A percentile compares a stretch with the other conserved stretches of the same genome.
Conservation (phyloP, 2,888 invertebrate species). For the Dynastes maya region DNA sequence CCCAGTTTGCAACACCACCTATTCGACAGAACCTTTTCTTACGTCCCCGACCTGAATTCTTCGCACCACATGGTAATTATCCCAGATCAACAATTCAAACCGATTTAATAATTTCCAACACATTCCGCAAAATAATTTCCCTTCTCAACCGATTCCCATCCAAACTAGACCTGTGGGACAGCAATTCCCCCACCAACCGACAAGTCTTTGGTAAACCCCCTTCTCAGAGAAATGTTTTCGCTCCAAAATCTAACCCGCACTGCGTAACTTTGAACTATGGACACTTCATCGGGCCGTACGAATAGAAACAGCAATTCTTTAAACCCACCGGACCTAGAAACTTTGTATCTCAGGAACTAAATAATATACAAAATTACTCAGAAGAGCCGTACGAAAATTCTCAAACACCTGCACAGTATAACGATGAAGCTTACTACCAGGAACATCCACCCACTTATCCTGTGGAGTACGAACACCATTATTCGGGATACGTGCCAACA, state of each 20-base stretch:
- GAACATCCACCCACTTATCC: too few relatives aligned
- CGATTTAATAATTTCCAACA: too few relatives aligned
- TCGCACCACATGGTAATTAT: too few relatives aligned
- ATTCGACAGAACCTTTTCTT: too few relatives aligned
- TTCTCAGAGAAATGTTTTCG: not conserved
- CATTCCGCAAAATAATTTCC: not conserved
- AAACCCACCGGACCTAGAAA: constrained; percentile 1
- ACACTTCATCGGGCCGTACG: constrained; percentile 5
- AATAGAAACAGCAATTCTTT: not conserved
- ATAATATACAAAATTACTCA: not conserved
- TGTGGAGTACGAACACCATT: not conserved
- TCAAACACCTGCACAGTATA: not conserved
- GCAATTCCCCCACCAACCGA: constrained; percentile 1
- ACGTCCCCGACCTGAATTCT: too few relatives aligned
- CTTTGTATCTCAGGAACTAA: constrained; percentile 1
- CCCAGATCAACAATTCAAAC: too few relatives aligned
- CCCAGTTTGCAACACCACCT: not conserved
- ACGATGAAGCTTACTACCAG: too few relatives aligned
- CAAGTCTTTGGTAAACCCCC: constrained; percentile 19
- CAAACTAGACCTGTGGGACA: constrained; percentile 16
- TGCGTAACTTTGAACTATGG: not conserved
- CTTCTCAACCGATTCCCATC: constrained; percentile 12
- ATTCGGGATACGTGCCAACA: not conserved
- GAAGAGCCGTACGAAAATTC: not conserved
- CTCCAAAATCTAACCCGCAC: not conserved